Conservation (phyloP, 2,888 invertebrate species). For the Polydrusus tereticollis region DNA sequence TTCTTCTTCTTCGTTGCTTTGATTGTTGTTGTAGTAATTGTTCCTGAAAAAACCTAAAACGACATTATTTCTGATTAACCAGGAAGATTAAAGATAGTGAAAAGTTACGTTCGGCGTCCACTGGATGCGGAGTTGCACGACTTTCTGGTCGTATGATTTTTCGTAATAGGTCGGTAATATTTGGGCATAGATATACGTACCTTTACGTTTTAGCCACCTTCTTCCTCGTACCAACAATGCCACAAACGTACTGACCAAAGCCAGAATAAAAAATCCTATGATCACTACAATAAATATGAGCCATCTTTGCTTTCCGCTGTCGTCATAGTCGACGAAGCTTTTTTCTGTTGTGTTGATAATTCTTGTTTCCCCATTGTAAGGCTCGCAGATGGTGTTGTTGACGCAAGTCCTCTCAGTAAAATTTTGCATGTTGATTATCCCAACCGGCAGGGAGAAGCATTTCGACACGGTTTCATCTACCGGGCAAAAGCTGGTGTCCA, state of each 20-base stretch:
- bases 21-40: conserved; percentile 71
- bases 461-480: conserved; percentile 72
- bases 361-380: conserved; percentile 66
- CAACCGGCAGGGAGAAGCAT: conserved; percentile 76
- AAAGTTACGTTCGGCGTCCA: no score
- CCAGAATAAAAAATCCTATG: conserved; percentile 70
- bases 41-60: conserved; percentile 68
- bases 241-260: conserved; percentile 69
- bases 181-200: conserved; percentile 20
- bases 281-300: conserved; percentile 63
- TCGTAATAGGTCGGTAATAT: no score
- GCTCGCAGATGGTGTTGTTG: conserved; percentile 72
- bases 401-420: conserved; percentile 75
- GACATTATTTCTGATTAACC: no score
- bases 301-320: conserved; percentile 55
- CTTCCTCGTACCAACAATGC: conserved; percentile 71
- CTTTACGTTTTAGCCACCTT: conserved; percentile 72
- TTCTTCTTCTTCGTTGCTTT: conserved; percentile 69
- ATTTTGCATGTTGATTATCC: conserved; percentile 74
- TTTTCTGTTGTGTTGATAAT: conserved; percentile 61
- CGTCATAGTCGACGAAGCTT: conserved; percentile 57
- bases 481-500: conserved; percentile 75
- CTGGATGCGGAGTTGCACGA: no score
- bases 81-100: no score
- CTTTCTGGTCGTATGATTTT: no score